Evolutionary conservation across 2,888 invertebrate genomes (phyloP).

Genomic region (Pardosa pseudoannulata): DNA sequence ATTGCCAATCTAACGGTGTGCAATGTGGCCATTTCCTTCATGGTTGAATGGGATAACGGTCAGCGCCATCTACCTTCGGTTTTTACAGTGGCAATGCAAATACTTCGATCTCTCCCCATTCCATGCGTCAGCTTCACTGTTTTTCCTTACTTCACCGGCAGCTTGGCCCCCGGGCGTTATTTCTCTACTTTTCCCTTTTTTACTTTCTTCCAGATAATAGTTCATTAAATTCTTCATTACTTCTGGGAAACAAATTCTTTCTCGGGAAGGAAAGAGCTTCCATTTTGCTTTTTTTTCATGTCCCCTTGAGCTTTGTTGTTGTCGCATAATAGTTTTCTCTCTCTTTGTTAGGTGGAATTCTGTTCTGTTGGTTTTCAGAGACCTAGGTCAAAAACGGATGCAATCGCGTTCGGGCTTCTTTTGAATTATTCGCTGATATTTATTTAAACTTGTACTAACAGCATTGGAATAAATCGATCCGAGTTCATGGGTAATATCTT

Average conservation of each 20-base stretch:
- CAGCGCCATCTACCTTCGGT: conserved; percentile 17
- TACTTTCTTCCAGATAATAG: conserved; percentile 65
- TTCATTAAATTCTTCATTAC: conserved; percentile 72
- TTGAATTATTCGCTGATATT: conserved; percentile 5
- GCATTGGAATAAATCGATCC: no score
- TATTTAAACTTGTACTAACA: conserved; percentile 6
- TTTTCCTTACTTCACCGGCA: conserved; percentile 33
- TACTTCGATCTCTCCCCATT: conserved; percentile 42
- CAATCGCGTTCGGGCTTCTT: neutral
- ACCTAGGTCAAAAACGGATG: conserved; percentile 38
- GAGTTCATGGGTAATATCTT: no score
- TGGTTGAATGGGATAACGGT: neutral
- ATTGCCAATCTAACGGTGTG: no score
- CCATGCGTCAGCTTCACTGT: conserved; percentile 18
- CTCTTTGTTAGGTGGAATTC: conserved; percentile 38
- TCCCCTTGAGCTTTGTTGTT: conserved; percentile 64
- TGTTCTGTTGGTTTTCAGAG: neutral
- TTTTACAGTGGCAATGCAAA: conserved; percentile 49
- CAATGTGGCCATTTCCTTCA: no score
- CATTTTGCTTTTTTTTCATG: conserved; percentile 17
- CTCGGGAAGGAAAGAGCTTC: neutral
- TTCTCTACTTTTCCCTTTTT: conserved; percentile 55
- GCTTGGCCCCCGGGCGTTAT: conserved; percentile 35
- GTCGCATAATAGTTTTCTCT: conserved; percentile 29
- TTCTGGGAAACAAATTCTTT: conserved; percentile 47